A percentile compares a stretch with the other conserved stretches of the same genome.
Conservation (phyloP, 2,113 vertebrate species). For the Strix uralensis region DNA sequence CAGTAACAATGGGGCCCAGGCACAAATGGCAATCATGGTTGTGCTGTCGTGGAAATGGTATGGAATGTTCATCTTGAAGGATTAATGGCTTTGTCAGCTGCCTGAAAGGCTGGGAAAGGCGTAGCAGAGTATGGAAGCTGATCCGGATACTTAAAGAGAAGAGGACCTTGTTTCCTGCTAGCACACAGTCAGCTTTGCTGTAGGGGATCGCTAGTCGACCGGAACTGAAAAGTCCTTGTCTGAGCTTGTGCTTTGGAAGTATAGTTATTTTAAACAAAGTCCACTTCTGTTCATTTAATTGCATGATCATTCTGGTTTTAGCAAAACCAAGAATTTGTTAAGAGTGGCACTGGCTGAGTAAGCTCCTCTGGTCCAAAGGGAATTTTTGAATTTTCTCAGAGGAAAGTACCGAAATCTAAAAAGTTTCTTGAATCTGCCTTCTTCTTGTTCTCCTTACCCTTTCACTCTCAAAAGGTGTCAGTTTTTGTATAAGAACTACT, state of each 20-base stretch:
- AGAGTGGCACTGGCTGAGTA: neutral
- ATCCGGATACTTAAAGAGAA: neutral
- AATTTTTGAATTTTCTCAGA: neutral
- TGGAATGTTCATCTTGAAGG: neutral
- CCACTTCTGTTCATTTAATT: neutral
- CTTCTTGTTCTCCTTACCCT: neutral
- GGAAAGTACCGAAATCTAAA: neutral
- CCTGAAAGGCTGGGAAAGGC: neutral
- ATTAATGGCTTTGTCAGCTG: neutral
- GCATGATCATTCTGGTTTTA: neutral
- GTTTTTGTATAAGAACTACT: neutral
- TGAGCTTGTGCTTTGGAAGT: neutral
- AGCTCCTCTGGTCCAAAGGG: neutral
- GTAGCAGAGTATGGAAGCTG: neutral
- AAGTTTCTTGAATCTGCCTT: neutral
- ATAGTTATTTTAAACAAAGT: neutral
- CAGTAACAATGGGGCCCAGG: neutral
- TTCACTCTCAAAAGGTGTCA: neutral
- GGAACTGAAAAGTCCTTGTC: neutral
- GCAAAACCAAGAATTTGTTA: neutral
- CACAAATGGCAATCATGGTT: accelerated
- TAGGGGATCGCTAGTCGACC: neutral
- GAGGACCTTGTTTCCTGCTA: neutral
- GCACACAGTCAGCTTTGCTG: neutral
- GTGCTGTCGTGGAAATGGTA: neutral